Percentiles rank a stretch among this genome's conserved stretches.
These are phyloP conservation scores for Nothocercus nigrocapillus DNA, from an alignment of 2,113 vertebrate species.

Conservation along the genomic window DNA sequence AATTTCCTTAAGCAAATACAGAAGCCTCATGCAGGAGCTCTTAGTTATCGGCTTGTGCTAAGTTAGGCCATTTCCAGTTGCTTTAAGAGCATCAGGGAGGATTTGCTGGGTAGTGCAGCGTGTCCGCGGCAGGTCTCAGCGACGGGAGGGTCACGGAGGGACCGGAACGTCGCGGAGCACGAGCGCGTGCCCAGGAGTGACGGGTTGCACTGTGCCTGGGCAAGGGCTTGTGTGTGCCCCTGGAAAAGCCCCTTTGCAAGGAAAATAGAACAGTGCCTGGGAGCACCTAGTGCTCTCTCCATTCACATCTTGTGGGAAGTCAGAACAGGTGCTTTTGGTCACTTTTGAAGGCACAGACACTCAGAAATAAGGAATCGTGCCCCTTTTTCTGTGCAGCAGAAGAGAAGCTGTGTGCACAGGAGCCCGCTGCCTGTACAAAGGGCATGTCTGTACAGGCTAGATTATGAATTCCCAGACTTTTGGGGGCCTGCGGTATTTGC, in stretches of 20 bases:
- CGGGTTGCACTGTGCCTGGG: not conserved
- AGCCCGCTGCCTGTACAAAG: not conserved
- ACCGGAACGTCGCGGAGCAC: no score
- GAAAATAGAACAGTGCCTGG: not conserved
- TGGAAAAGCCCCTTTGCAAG: not conserved
- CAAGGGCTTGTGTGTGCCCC: not conserved
- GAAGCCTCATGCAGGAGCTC: not conserved
- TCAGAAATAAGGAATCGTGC: not conserved
- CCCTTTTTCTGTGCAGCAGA: not conserved
- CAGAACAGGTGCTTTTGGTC: not conserved
- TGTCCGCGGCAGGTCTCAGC: no score
- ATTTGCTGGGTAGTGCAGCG: not conserved
- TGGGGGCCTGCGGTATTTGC: constrained; percentile 70
- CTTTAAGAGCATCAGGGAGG: not conserved
- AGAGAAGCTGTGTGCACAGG: not conserved
- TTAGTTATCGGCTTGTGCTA: not conserved
- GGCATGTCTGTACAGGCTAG: constrained; percentile 28
- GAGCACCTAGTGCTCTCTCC: not conserved
- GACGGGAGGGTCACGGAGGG: no score
- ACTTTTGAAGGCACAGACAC: not conserved
- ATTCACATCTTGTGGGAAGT: not conserved
- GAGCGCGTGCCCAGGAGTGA: not conserved
- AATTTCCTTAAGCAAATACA: not conserved
- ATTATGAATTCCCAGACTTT: constrained; percentile 61
- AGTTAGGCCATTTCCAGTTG: not conserved